Evolutionary conservation across 1,140 invertebrate genomes (phyloP), one percentile per base, ranked within the genome.

Genomic region (Heliothis subflexa): DNA sequence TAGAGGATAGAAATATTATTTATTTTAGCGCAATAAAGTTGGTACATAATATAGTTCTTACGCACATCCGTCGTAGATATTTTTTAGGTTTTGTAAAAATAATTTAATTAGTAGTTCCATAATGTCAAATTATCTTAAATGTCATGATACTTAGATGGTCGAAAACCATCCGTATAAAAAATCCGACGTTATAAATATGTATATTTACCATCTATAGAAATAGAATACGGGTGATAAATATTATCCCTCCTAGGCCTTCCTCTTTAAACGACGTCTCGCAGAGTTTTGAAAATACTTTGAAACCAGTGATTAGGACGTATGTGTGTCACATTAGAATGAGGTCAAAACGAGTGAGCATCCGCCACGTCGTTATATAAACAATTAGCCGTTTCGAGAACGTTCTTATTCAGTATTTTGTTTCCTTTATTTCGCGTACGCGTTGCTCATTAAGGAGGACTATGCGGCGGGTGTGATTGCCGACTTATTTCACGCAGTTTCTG

Each of bases 341-440:
- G 55, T 61, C 49, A 71, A 33, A 49, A 64, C 28, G 25, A 68
- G 64, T 59, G 5, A 45, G 50, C 45, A 71, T 21, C 61, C 14
- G 50, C 33, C 47, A 59, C 61, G 10, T 21, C 55, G 71, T 81
- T 81, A 81, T 71, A 81, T 78, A 81, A 81, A 74, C 47, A 81
- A 81, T 81, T 62, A 81, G 76, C 12, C n/a, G 50, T 81, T 74
- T 68, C 70, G 75, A 81, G 79, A 81, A 25, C 61, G 73, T 68
- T 78, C n/a, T 21, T 77, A 55, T 68, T 49, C 50, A 55, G 59
- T 70, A 78, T 78, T 75, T 76, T 28, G 45, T 70, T 49, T 70
- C 59, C 52, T 59, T 57, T 61, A 66, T 45, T 61, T 61, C 54
- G 11, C n/a, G n/a, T 52, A 50, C 21, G 18, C 21, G 18, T 33